Base-by-base conservation (phyloP, 1,140 invertebrate genomes). In the Pteromalus puparum region DNA sequence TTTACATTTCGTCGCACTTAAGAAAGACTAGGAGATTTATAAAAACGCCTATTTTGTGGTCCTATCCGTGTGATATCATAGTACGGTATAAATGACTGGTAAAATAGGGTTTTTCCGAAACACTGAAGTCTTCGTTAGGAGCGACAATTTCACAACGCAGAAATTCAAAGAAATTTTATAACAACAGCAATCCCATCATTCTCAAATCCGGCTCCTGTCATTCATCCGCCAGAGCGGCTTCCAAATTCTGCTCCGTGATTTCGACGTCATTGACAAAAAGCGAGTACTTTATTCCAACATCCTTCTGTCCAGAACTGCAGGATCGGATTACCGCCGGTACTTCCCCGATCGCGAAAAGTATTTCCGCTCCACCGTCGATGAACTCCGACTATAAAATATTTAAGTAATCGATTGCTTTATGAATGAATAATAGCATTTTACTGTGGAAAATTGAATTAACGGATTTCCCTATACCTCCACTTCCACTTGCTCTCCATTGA, bases 351-450 rank as follows among this genome's bases (percentile, higher is more conserved):
- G 93, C 89, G 91, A 97, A 97, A 86, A 95, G 93, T 6, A 96
- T 97, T 90, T 96, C 95, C 13, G 96, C 97, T 15, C 97, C 97
- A 53, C 95, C 95, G 79, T 97, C 96, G 21, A 95, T 95, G 90
- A 97, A 97, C 89, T 97, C 96, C 61, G 94, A 96, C 96, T 97
- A 82, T 70, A 87, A 83, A 76, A n/a, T n/a, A n/a, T 72, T 74
- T 85, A 70, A 1, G 3, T 30, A 13, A 70, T 84, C 65, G 26
- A 65, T 81, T 81, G 4, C 12, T 12, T 42, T n/a, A 46, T 38
- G 21, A 76, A 48, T 76, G 42, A 46, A 53, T 15, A 46, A 61
- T 61, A 7, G 4, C 1, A n/a, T 61, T 61, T 6, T 2, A 61
- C 0, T 21, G 6, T 61, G 48, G 38, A 53, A 53, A 53, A 61